phyloP scores from a whole-genome alignment of 2,888 invertebrate species.

The Agapostemon virescens region DNA sequence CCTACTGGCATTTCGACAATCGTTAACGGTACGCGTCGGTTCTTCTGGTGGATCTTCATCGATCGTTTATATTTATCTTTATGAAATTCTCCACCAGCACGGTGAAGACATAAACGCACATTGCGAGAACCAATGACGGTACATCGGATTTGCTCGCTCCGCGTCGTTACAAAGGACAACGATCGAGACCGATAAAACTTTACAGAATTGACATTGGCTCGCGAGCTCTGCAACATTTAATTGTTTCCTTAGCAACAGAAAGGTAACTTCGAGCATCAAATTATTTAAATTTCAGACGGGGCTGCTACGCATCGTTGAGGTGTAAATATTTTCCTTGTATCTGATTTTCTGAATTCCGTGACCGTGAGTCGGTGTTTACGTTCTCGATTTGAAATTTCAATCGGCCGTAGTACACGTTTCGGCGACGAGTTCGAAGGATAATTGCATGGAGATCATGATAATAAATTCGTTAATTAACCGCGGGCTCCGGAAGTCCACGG shows the following conservation, averaged over 20 bases:
- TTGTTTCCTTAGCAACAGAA: background rate
- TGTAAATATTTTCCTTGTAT: background rate
- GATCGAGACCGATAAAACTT: constrained; percentile 6
- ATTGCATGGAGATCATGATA: background rate
- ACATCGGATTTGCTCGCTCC: background rate
- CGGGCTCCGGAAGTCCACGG: background rate
- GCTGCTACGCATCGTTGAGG: too few relatives aligned
- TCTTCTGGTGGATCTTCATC: constrained; percentile 5
- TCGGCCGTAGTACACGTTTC: background rate
- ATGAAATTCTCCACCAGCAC: background rate
- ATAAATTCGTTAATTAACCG: background rate
- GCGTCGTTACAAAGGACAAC: too few relatives aligned
- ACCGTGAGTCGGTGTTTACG: background rate
- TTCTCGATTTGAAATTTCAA: background rate
- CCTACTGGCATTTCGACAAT: background rate
- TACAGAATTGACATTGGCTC: background rate
- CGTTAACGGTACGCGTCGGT: background rate
- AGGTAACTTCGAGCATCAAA: background rate
- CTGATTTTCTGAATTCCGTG: background rate
- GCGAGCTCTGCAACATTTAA: background rate
- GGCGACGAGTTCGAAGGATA: background rate
- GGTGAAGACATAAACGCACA: background rate
- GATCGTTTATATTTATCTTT: constrained; percentile 7
- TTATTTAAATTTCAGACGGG: constrained; percentile 18
- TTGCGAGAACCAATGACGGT: background rate